Base-by-base conservation (phyloP, 2,888 invertebrate genomes). In the Malthinus flaveolus region DNA sequence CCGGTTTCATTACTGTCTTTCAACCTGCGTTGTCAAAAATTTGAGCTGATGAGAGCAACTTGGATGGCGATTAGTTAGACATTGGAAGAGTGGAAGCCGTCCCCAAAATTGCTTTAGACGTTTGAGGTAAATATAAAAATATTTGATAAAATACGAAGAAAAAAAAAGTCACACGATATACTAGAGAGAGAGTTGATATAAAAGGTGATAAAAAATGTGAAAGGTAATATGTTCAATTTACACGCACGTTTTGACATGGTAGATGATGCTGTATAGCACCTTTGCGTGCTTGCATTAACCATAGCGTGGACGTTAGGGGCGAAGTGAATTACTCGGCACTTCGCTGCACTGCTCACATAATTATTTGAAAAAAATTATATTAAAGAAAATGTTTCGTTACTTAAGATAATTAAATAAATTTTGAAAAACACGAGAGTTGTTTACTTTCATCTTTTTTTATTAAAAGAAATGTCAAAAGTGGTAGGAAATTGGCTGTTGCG, bases 181-280 rank as follows among this genome's bases (percentile, higher is more conserved):
- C 49, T 45, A 50, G 49, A 52, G 56, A 56, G 10, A 55, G 55
- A 47, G 56, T 59, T 56, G 56, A 59, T 59, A 62, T 62, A 59
- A 60, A 50, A 54, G 57, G 61, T 57, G 59, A 61, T 61, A 63
- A 63, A 57, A 59, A 61, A 61, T 56, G 51, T 61, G 61, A 58
- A 61, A 61, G 61, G 61, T 61, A 58, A 61, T 61, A 54, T 59
- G 63, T 59, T 63, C 57, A 63, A 61, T 61, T 63, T 53, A 58
- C 58, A 58, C 58, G 58, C 58, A 58, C 53, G 46, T 23, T 51
- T 52, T 44, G 39, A 32, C 46, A 45, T 44, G 32, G 57, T 57
- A 39, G 51, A 57, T 58, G 58, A 49, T 58, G 58, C 49, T 39
- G 53, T 49, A 31, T 32, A 33, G 51, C 52, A n/a, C 47, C 44